Conservation (phyloP, 1,140 invertebrate genomes). For the Temnothorax curvispinosus region DNA sequence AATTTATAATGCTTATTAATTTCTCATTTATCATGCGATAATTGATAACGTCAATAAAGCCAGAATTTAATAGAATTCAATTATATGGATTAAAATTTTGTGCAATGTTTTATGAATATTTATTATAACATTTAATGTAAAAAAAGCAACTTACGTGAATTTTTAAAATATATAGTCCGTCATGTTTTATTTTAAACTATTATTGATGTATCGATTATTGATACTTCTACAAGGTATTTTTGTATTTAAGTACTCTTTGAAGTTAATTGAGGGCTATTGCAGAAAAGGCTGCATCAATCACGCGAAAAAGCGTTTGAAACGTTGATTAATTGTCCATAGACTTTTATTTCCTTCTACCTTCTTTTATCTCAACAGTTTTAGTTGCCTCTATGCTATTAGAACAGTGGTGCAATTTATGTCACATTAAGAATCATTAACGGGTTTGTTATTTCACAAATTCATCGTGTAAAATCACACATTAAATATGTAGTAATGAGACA, state of each 20-base stretch:
- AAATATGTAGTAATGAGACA: not conserved
- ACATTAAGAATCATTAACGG: not conserved
- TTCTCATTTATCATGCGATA: not conserved
- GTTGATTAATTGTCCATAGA: slow-evolving; percentile 21
- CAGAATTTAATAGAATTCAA: not conserved
- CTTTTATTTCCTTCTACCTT: slow-evolving; percentile 22
- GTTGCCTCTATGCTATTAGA: not conserved
- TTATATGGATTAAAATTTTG: not conserved
- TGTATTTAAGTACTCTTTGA: slow-evolving; percentile 9
- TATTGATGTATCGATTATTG: not conserved
- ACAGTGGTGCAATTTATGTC: slow-evolving; percentile 1
- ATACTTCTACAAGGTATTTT: not conserved
- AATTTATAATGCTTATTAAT: not conserved
- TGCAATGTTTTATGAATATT: not conserved
- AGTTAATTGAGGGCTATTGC: slow-evolving; percentile 3
- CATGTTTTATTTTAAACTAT: not conserved
- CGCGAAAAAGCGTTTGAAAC: slow-evolving; percentile 1
- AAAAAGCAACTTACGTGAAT: not conserved
- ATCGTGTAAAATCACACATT: not conserved
- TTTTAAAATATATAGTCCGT: not conserved
- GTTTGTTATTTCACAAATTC: not conserved
- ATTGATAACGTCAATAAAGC: not conserved
- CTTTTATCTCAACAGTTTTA: not conserved
- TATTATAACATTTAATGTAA: not conserved
- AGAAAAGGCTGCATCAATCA: slow-evolving; percentile 15